Conservation (phyloP, 2,888 invertebrate genomes). For the Drosophila monieri region DNA sequence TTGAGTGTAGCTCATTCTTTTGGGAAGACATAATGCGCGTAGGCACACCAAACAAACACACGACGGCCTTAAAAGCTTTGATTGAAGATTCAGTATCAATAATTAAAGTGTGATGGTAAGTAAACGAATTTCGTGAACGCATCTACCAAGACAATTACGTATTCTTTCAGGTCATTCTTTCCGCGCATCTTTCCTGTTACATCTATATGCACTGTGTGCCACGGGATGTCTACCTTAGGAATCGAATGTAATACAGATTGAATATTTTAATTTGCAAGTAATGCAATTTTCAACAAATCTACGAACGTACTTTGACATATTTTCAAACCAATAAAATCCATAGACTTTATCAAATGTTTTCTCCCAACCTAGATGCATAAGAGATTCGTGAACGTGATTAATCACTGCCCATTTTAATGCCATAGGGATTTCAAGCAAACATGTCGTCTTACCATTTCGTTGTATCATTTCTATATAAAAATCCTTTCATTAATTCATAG, state of each 20-base stretch:
- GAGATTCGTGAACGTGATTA: constrained; percentile 2
- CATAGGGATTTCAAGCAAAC: too few species aligned
- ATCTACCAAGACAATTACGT: constrained; percentile 23
- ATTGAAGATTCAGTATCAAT: constrained; percentile 10
- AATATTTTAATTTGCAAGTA: constrained; percentile 13
- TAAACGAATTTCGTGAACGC: constrained; percentile 32
- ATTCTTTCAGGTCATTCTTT: background rate
- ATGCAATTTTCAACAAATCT: constrained; percentile 26
- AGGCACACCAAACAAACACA: constrained; percentile 28
- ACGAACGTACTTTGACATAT: constrained; percentile 18
- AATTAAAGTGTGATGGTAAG: constrained; percentile 5
- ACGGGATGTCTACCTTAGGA: constrained; percentile 12
- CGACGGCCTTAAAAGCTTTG: background rate
- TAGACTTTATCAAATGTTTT: background rate
- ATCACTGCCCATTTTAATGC: too few species aligned
- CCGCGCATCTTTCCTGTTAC: constrained; percentile 13
- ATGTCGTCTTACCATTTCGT: constrained; percentile 6
- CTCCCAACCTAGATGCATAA: constrained; percentile 23
- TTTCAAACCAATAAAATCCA: too few species aligned
- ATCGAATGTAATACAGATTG: constrained; percentile 7
- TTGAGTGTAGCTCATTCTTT: constrained; percentile 36
- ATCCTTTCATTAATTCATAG: background rate
- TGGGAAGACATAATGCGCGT: constrained; percentile 20
- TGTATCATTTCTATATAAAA: background rate
- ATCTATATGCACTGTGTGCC: constrained; percentile 11